phyloP scores from a whole-genome alignment of 2,888 invertebrate species.

The Oligia fasciuncula region DNA sequence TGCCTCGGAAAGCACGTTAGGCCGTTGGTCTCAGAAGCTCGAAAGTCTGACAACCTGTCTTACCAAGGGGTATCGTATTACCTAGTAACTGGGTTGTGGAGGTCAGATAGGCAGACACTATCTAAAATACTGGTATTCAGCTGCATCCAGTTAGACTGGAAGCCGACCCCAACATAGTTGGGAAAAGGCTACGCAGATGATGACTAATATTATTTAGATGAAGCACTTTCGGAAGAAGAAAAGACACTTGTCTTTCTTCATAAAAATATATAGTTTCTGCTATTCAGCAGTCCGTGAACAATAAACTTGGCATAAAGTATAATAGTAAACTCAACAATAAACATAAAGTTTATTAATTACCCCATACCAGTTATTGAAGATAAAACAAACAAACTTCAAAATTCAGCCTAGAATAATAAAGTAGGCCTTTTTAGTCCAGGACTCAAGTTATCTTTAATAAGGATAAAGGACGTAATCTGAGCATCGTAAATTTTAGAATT shows the following conservation, averaged over 20 bases:
- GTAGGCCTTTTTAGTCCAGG: conserved; percentile 31
- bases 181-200: background rate
- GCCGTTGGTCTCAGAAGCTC: background rate
- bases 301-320: conserved; percentile 29
- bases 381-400: conserved; percentile 38
- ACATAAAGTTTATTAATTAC: conserved; percentile 49
- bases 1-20: background rate
- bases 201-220: conserved; percentile 10
- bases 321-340: conserved; percentile 37
- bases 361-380: conserved; percentile 27
- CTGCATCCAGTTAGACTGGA: background rate
- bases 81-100: background rate
- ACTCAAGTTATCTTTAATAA: conserved; percentile 37
- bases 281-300: conserved; percentile 21
- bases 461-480: conserved; percentile 40
- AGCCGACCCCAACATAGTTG: background rate
- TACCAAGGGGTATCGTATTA: background rate
- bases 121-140: background rate
- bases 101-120: background rate
- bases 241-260: background rate
- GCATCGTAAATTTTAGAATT: conserved; percentile 39
- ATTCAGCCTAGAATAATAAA: conserved; percentile 39
- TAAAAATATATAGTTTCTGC: conserved; percentile 7
- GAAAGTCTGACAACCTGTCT: background rate
- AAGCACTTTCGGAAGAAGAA: background rate